phyloP scores from a whole-genome alignment of 2,113 vertebrate species.

The Terrapene triunguis region DNA sequence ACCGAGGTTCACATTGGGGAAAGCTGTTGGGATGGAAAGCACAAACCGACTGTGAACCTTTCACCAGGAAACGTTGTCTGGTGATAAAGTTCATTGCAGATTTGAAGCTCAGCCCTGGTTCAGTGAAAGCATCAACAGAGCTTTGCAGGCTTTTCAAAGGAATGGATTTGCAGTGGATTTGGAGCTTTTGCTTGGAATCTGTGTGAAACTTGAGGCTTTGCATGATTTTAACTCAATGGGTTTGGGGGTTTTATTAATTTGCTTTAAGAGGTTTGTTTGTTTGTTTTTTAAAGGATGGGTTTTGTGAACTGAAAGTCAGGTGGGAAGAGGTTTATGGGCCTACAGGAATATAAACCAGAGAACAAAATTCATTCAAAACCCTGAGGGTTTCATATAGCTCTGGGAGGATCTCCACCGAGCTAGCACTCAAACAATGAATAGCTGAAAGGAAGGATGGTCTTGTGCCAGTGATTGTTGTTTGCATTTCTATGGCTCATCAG shows the following conservation, averaged over 20 bases:
- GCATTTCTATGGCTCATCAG: background rate
- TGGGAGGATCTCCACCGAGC: background rate
- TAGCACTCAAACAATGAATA: background rate
- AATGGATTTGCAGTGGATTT: background rate
- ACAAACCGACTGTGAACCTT: background rate
- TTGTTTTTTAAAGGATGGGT: background rate
- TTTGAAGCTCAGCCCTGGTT: background rate
- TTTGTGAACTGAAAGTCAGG: background rate
- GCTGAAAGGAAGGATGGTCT: background rate
- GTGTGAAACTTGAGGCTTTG: background rate
- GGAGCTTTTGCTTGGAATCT: background rate
- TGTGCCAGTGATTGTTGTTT: background rate
- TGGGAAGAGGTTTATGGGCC: background rate
- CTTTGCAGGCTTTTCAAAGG: background rate
- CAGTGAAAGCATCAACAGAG: background rate
- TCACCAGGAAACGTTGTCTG: background rate
- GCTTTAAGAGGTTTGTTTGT: background rate
- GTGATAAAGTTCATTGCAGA: background rate
- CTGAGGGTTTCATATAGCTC: background rate
- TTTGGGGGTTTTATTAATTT: background rate
- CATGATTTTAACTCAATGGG: background rate
- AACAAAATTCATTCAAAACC: background rate
- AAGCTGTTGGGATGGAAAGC: background rate
- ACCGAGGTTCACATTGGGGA: background rate
- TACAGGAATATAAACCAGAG: background rate